A percentile compares a stretch with the other conserved stretches of the same genome.
Evolutionary conservation across 2,113 vertebrate genomes (phyloP).

Genomic region (Neolamprologus ventralis): DNA sequence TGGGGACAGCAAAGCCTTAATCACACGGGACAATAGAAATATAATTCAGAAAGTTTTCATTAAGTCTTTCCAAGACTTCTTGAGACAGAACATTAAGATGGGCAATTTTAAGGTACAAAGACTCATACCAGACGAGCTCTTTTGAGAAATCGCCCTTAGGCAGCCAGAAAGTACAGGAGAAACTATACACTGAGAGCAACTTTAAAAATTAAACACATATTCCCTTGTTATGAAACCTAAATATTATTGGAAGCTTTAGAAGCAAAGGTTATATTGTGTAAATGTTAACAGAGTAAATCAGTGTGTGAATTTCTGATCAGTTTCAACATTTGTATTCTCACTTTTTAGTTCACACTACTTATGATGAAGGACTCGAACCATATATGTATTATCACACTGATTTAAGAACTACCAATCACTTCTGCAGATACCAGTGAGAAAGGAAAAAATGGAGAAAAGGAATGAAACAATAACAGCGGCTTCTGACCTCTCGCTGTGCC

Average conservation of each 20-base stretch:
- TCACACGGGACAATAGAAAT: neutral
- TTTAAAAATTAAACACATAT: neutral
- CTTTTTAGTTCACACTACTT: neutral
- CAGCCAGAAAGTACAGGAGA: neutral
- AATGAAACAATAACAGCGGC: neutral
- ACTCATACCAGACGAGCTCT: neutral
- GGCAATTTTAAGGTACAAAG: neutral
- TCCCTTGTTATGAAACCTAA: neutral
- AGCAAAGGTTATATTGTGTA: slow-evolving; percentile 2
- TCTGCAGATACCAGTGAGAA: neutral
- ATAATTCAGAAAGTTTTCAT: neutral
- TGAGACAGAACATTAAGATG: neutral
- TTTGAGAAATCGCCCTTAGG: slow-evolving; percentile 9
- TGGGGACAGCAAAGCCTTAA: neutral
- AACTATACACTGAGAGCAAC: neutral
- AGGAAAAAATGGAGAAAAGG: neutral
- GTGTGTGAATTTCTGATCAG: neutral
- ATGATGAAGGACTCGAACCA: neutral
- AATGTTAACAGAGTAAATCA: neutral
- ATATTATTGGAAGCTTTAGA: neutral
- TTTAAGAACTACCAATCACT: neutral
- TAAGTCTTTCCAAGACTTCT: neutral
- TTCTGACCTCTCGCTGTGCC: slow-evolving; percentile 40
- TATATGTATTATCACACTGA: neutral
- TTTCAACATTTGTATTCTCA: neutral